A percentile compares a stretch with the other conserved stretches of the same genome.
phyloP scores from a whole-genome alignment of 2,113 vertebrate genomes.

The Nanger granti region DNA sequence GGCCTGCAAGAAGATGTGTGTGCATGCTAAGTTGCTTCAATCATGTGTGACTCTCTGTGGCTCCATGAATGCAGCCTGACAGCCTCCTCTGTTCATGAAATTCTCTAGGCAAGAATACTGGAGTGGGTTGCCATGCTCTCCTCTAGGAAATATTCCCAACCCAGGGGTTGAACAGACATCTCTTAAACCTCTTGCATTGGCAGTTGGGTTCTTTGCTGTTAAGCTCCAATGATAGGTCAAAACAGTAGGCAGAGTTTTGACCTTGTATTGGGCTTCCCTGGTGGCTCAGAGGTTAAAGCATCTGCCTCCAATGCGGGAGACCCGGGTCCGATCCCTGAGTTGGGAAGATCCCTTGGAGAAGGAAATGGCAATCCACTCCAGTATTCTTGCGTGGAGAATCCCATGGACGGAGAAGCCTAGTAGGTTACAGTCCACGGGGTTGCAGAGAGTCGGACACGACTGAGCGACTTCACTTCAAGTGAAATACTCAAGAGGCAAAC shows the following conservation, averaged over 20 bases:
- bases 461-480: neutral
- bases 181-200: neutral
- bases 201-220: neutral
- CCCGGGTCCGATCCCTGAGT: too few relatives aligned
- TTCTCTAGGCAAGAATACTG: neutral
- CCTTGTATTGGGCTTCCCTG: too few relatives aligned
- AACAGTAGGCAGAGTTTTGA: neutral
- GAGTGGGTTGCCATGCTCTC: neutral
- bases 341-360: too few relatives aligned
- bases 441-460: too few relatives aligned
- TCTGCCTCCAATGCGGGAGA: too few relatives aligned
- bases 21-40: neutral
- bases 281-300: too few relatives aligned
- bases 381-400: too few relatives aligned
- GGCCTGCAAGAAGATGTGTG: neutral
- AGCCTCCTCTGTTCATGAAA: neutral
- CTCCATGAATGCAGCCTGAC: neutral
- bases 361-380: too few relatives aligned
- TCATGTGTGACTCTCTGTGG: neutral
- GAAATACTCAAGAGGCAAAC: neutral
- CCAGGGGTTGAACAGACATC: neutral
- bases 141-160: neutral
- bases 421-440: too few relatives aligned
- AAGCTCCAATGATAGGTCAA: neutral
- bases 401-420: too few relatives aligned